Evolutionary conservation across 2,113 vertebrate species (phyloP).

Genomic region (Gasterosteus nipponicus): DNA sequence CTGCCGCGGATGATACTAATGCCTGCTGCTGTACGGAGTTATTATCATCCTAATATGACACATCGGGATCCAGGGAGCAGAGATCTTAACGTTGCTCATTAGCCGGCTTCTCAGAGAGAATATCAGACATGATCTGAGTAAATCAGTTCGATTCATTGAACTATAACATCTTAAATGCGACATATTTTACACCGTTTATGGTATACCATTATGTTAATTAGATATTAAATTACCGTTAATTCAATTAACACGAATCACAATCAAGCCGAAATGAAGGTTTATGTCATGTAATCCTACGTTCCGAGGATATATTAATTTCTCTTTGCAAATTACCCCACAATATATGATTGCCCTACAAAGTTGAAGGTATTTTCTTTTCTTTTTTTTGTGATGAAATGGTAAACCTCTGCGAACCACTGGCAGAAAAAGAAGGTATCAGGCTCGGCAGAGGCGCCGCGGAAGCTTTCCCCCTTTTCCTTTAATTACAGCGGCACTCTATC

Average conservation of each 20-base stretch:
- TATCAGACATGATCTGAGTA: not conserved
- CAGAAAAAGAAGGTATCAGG: conserved; percentile 11
- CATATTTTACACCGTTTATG: not conserved
- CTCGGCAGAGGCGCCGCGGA: conserved; percentile 25
- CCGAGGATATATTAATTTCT: conserved; percentile 11
- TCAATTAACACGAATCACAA: conserved; percentile 3
- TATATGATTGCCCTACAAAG: conserved; percentile 31
- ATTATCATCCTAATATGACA: not conserved
- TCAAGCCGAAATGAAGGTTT: conserved; percentile 22
- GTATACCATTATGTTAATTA: not conserved
- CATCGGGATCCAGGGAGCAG: not conserved
- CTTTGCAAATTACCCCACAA: conserved; percentile 9
- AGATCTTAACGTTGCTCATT: not conserved
- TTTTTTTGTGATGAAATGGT: conserved; percentile 38
- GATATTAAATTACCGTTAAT: not conserved
- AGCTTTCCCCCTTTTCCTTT: conserved; percentile 37
- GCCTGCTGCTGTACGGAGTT: conserved; percentile 13
- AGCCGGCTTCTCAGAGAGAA: not conserved
- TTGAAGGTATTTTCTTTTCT: conserved; percentile 35
- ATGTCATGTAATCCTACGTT: not conserved
- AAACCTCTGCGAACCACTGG: conserved; percentile 19
- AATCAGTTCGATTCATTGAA: not conserved
- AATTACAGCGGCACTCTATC: conserved; percentile 64
- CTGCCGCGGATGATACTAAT: not conserved
- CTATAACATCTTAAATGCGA: not conserved